Percentiles rank a stretch among this genome's conserved stretches.
Conservation (phyloP, 2,113 vertebrate species). For the Hippolais icterina region DNA sequence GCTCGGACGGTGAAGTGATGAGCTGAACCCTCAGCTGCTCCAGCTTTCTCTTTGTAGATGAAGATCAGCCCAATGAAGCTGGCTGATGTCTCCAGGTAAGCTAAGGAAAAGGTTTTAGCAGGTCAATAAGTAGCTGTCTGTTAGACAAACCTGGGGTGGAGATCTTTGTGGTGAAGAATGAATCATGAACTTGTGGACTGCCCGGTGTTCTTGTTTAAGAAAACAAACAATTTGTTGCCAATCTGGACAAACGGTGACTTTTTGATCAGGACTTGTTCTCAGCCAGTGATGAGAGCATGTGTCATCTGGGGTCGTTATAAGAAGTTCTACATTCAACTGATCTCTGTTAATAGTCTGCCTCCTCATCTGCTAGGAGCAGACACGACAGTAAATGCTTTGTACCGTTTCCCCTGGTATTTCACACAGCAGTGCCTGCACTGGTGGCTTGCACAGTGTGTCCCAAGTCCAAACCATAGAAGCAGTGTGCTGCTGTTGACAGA, state of each 20-base stretch:
- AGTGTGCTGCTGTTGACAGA: neutral
- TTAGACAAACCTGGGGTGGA: neutral
- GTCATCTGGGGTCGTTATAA: neutral
- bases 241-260: neutral
- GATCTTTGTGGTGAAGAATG: neutral
- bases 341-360: neutral
- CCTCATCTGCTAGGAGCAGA: neutral
- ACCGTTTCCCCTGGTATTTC: neutral
- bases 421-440: neutral
- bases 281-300: neutral
- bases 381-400: neutral
- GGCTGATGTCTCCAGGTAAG: conserved; percentile 73
- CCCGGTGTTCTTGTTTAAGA: neutral
- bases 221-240: neutral
- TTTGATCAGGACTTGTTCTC: neutral
- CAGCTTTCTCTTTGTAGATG: conserved; percentile 62
- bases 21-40: conserved; percentile 39
- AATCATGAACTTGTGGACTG: neutral
- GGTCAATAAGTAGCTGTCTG: neutral
- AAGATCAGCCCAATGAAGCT: conserved; percentile 73
- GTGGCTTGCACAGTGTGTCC: neutral
- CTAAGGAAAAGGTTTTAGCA: neutral
- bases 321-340: neutral
- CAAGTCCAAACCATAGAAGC: neutral
- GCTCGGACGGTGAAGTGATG: conserved; percentile 38